These are phyloP conservation scores for Apocrypta bakeri DNA, from an alignment of 1,140 invertebrate species.

Conservation along the genomic window DNA sequence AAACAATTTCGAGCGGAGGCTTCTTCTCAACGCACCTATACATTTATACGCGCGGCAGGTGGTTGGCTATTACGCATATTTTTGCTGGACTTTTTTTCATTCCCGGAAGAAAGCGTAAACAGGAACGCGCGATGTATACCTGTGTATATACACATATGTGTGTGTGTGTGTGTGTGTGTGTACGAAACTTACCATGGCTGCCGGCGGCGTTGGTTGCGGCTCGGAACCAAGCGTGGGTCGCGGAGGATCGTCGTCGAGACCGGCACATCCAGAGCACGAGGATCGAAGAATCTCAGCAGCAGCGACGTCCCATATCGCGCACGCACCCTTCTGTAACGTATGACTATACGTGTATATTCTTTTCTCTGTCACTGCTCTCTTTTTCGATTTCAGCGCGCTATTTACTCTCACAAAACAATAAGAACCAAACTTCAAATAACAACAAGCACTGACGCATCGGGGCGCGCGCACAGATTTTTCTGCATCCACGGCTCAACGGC, in stretches of 20 bases:
- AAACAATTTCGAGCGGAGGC: too few species aligned
- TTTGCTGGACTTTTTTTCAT: neutral
- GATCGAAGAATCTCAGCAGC: neutral
- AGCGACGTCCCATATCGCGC: slow-evolving; percentile 10
- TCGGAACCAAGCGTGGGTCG: slow-evolving; percentile 23
- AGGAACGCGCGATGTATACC: neutral
- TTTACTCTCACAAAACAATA: neutral
- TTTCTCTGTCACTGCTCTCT: slow-evolving; percentile 6
- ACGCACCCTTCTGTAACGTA: neutral
- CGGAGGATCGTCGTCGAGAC: slow-evolving; percentile 18
- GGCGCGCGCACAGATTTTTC: neutral
- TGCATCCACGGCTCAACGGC: too few species aligned
- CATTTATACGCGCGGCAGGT: neutral
- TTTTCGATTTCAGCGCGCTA: neutral
- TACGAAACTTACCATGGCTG: neutral
- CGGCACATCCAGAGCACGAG: slow-evolving; percentile 28
- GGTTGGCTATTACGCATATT: neutral
- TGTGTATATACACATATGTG: neutral
- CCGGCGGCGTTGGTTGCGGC: neutral
- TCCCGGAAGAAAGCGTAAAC: neutral
- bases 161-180: too few species aligned
- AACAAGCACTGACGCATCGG: neutral
- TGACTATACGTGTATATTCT: neutral
- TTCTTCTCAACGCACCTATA: neutral
- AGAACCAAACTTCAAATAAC: neutral